These are phyloP conservation scores for Drosophila oshimai DNA, from an alignment of 1,140 invertebrate genomes.

Conservation along the genomic window DNA sequence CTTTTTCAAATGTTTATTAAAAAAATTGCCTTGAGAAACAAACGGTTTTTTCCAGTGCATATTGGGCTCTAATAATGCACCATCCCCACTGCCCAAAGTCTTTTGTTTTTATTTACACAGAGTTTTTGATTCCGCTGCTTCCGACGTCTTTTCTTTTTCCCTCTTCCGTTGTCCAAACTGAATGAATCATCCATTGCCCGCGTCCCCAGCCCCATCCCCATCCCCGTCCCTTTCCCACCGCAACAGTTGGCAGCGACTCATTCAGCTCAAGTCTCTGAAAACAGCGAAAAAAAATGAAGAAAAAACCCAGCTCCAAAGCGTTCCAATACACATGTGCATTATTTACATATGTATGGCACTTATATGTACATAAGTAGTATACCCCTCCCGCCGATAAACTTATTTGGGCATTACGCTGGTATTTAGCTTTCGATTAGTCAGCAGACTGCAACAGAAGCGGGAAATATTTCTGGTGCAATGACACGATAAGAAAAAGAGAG, in stretches of 20 bases:
- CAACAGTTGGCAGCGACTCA: slow-evolving; percentile 26
- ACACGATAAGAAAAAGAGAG: neutral
- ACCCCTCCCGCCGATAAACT: slow-evolving; percentile 6
- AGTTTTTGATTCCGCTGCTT: slow-evolving; percentile 6
- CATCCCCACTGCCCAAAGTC: neutral
- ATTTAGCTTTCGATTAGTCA: slow-evolving; percentile 28
- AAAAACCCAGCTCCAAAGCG: slow-evolving; percentile 26
- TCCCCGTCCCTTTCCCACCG: neutral
- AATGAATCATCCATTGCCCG: slow-evolving; percentile 19
- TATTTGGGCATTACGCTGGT: slow-evolving; percentile 16
- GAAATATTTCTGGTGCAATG: neutral
- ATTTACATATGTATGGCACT: neutral
- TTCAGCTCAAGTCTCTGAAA: slow-evolving; percentile 8
- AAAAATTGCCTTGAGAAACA: too few species aligned
- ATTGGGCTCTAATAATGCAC: neutral
- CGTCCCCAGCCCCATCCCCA: too few species aligned
- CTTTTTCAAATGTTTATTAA: neutral
- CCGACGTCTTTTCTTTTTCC: slow-evolving; percentile 4
- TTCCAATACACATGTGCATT: slow-evolving; percentile 9
- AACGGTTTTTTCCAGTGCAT: neutral
- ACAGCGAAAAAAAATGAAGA: neutral
- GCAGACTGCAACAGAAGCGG: slow-evolving; percentile 6
- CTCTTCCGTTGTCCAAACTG: slow-evolving; percentile 4
- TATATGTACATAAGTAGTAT: neutral
- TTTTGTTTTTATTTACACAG: slow-evolving; percentile 20